Conservation (phyloP, 2,797 vertebrate genomes). For the Bovichtus variegatus region DNA sequence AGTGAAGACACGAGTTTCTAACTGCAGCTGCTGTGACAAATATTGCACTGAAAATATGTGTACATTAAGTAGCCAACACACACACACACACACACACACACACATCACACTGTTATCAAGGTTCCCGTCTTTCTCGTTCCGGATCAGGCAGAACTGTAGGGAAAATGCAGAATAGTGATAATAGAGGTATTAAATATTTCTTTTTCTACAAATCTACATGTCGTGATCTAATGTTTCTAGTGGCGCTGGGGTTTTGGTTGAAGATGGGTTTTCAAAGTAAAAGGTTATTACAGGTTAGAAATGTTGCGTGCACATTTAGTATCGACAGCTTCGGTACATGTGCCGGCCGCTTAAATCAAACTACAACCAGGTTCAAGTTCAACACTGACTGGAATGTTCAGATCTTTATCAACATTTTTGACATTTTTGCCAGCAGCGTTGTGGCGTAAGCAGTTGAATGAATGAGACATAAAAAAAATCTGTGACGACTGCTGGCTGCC, state of each 20-base stretch:
- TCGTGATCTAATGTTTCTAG: constrained; percentile 1
- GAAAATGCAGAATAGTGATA: constrained; percentile 31
- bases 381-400: constrained; percentile 4
- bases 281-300: neutral
- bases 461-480: neutral
- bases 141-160: constrained; percentile 44
- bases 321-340: neutral
- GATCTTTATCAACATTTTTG: constrained; percentile 12
- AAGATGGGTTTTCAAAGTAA: neutral
- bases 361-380: neutral
- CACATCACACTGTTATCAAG: constrained; percentile 34
- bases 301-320: neutral
- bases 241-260: neutral
- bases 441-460: neutral
- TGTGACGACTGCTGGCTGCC: neutral
- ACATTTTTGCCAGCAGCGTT: neutral
- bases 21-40: constrained; percentile 40
- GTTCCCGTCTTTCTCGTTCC: constrained; percentile 38
- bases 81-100: too few species aligned
- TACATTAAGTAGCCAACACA: constrained; percentile 42
- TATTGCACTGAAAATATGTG: constrained; percentile 45
- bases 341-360: neutral
- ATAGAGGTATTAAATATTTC: constrained; percentile 18
- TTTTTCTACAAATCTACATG: too few species aligned
- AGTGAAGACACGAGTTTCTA: constrained; percentile 57